phyloP scores from a whole-genome alignment of 2,113 vertebrate genomes.

The Salvelinus sp. region DNA sequence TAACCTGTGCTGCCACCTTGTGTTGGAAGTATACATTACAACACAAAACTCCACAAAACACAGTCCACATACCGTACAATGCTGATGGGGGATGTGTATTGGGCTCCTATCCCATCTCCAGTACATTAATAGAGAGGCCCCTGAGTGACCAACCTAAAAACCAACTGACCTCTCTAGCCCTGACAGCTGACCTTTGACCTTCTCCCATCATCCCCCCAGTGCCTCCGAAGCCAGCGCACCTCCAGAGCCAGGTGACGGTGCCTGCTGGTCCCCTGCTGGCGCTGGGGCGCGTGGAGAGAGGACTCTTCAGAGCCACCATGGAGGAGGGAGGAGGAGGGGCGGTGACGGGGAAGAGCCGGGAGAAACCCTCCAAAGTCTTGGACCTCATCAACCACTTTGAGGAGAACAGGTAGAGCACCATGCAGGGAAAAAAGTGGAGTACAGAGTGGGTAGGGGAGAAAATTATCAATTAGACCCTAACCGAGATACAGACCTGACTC shows the following conservation, averaged over 20 bases:
- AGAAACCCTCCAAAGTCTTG: conserved; percentile 87
- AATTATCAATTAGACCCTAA: no score
- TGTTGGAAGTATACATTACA: conserved; percentile 25
- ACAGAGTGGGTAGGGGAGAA: no score
- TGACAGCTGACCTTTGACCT: not conserved
- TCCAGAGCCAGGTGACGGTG: conserved; percentile 80
- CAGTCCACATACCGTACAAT: not conserved
- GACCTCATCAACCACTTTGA: conserved; percentile 96
- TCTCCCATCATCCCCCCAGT: conserved; percentile 69
- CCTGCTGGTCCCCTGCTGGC: conserved; percentile 52
- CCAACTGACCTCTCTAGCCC: not conserved
- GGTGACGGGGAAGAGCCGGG: conserved; percentile 51
- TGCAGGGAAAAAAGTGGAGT: no score
- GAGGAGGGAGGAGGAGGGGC: conserved; percentile 72
- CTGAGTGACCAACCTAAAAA: not conserved
- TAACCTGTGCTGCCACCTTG: conserved; percentile 50
- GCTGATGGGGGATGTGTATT: not conserved
- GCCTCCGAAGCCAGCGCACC: conserved; percentile 90
- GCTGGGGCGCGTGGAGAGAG: conserved; percentile 56
- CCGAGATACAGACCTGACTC: not conserved
- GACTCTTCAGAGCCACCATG: conserved; percentile 72
- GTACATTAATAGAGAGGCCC: not conserved
- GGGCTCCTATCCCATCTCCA: no score
- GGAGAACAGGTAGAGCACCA: conserved; percentile 82
- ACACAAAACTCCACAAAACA: not conserved